phyloP scores from a whole-genome alignment of 2,888 invertebrate species.

The Aporophyla nigra region DNA sequence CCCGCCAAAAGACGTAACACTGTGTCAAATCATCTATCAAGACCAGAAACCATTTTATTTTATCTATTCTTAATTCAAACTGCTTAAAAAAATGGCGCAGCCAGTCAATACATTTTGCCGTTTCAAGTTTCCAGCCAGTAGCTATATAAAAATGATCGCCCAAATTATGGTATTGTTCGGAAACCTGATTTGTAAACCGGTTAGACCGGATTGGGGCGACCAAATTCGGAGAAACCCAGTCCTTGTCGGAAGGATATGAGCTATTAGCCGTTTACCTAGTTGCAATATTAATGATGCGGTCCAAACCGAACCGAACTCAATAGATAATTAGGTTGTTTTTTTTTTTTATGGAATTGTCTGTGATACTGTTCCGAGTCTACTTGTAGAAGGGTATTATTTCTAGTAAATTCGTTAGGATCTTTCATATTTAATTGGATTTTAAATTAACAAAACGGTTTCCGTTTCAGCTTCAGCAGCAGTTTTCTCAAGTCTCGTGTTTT shows the following conservation, averaged over 20 bases:
- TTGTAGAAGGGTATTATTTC: neutral
- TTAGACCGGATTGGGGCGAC: constrained; percentile 44
- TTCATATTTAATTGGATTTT: neutral
- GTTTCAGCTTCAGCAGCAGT: too few relatives aligned
- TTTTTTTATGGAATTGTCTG: neutral
- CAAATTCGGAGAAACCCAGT: constrained; percentile 50
- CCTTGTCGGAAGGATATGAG: constrained; percentile 52
- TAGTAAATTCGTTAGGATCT: neutral
- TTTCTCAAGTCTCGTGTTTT: too few relatives aligned
- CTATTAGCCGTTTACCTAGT: constrained; percentile 52
- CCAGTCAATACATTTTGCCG: constrained; percentile 16
- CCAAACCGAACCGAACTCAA: constrained; percentile 3
- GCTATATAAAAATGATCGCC: constrained; percentile 45
- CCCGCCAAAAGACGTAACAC: constrained; percentile 8
- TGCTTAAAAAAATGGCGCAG: neutral
- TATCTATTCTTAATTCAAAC: constrained; percentile 40
- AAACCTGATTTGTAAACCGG: constrained; percentile 48
- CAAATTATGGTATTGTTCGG: constrained; percentile 58
- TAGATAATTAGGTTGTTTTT: neutral
- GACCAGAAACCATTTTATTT: constrained; percentile 28
- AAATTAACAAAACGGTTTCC: neutral
- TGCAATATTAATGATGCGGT: constrained; percentile 39
- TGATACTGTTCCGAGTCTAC: neutral
- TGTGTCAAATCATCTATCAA: constrained; percentile 18
- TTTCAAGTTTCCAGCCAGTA: constrained; percentile 37